Evolutionary conservation across 2,888 invertebrate species (phyloP).

Genomic region (Petrophora chlorosata): DNA sequence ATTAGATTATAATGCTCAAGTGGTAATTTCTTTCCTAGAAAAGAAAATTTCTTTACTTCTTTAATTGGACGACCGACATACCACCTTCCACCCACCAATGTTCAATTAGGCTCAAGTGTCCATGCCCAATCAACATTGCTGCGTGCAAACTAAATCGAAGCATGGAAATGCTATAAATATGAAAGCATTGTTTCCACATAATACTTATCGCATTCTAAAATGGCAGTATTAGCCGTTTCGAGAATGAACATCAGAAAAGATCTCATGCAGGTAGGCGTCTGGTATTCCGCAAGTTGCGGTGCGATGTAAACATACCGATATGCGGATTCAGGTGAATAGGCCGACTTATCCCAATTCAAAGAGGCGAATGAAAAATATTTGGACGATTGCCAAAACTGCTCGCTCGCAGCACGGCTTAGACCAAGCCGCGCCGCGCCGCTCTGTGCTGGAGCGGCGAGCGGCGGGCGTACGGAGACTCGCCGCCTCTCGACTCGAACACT

Average conservation of each 20-base stretch:
- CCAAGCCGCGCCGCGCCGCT: slow-evolving; percentile 36
- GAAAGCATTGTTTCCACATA: slow-evolving; percentile 17
- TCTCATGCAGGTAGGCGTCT: background rate
- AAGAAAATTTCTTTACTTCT: background rate
- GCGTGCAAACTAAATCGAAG: slow-evolving; percentile 9
- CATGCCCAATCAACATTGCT: slow-evolving; percentile 13
- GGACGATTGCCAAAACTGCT: slow-evolving; percentile 69
- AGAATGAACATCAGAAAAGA: slow-evolving; percentile 11
- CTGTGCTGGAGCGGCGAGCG: background rate
- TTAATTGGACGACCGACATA: background rate
- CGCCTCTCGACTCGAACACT: slow-evolving; percentile 52
- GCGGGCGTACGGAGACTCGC: slow-evolving; percentile 26
- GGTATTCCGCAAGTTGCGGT: slow-evolving; percentile 21
- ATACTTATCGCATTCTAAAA: background rate
- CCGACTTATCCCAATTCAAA: slow-evolving; percentile 71
- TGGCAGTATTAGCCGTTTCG: slow-evolving; percentile 1
- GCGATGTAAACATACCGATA: slow-evolving; percentile 55
- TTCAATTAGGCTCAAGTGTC: background rate
- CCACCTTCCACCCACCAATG: background rate
- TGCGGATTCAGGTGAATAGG: slow-evolving; percentile 77
- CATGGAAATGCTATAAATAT: slow-evolving; percentile 13
- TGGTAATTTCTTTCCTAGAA: background rate
- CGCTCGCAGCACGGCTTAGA: slow-evolving; percentile 55
- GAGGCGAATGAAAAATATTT: slow-evolving; percentile 76
- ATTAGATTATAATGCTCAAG: no score